A percentile compares a stretch with the other conserved stretches of the same genome.
Conservation (phyloP, 1,140 invertebrate species). For the Rhyzopertha dominica region DNA sequence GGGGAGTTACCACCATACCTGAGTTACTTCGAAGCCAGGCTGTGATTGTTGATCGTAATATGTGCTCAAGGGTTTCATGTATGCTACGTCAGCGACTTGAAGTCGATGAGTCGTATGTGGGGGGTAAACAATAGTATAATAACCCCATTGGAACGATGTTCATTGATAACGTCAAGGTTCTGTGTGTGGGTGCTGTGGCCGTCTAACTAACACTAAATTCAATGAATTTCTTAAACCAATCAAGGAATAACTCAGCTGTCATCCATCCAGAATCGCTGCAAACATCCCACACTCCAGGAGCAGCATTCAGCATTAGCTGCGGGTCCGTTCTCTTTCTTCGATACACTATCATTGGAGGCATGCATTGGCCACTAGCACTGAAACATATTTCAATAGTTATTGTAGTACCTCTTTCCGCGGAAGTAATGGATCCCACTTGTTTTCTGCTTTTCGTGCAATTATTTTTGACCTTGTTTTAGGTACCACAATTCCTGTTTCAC, state of each 20-base stretch:
- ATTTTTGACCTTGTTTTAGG: constrained; percentile 43
- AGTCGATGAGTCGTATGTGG: constrained; percentile 40
- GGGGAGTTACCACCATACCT: constrained; percentile 3
- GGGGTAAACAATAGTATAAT: constrained; percentile 34
- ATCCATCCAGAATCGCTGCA: constrained; percentile 31
- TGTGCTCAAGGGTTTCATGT: constrained; percentile 38
- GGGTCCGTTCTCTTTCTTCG: constrained; percentile 23
- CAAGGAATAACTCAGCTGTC: constrained; percentile 26
- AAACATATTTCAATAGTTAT: constrained; percentile 31
- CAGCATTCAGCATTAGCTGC: constrained; percentile 16
- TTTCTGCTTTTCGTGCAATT: constrained; percentile 33
- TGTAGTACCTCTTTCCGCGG: constrained; percentile 26
- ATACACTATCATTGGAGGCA: constrained; percentile 33
- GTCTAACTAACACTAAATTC: constrained; percentile 27
- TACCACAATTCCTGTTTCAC: constrained; percentile 41
- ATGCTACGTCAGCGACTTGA: constrained; percentile 39
- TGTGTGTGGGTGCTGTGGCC: constrained; percentile 21
- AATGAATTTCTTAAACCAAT: constrained; percentile 36
- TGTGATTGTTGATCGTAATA: constrained; percentile 44
- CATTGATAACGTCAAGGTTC: constrained; percentile 12
- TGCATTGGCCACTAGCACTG: constrained; percentile 22
- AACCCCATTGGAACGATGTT: constrained; percentile 27
- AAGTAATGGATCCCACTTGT: constrained; percentile 22
- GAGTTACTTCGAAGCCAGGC: constrained; percentile 21
- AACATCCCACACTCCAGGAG: constrained; percentile 23